Base-by-base conservation (phyloP, 2,113 vertebrate species). In the Mola mola region DNA sequence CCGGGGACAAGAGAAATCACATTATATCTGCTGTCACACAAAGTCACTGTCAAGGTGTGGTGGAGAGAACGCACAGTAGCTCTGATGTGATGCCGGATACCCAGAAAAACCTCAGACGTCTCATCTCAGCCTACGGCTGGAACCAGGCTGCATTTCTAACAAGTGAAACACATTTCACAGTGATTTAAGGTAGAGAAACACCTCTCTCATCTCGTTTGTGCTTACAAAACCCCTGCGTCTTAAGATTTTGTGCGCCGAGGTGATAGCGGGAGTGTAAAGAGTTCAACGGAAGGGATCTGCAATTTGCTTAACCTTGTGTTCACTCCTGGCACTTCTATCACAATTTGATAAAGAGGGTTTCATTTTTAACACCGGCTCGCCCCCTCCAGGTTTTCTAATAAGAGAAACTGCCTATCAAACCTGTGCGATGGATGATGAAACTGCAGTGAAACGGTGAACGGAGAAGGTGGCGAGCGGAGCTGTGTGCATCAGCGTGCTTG, bases 21-120 rank as follows among this genome's bases (percentile, higher is more conserved):
- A 87, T 88, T 87, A 89, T 87, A 91, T 90, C 86, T 88, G 81
- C 85, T 91, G 87, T 91, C 89, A 91, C 74, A 85, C 81, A 82
- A 88, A 89, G 78, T 84, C 84, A 87, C 81, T 82, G 76, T 83
- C 85, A 87, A 89, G 85, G 86, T 90, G 84, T 82, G 68, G 64
- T 34, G 56, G 62, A 82, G 76, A 79, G 72, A 79, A 67, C 68
- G 37, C 65, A 46, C 79, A 48, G 71, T 77, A 52, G 73, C 65
- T 78, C 75, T 63, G 70, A 72, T 76, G 81, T 70, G 79, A 82
- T 75, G 75, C 72, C 15, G 53, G 58, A 79, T 71, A 83, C 69
- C 75, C 71, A 83, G 64, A 86, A 82, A 87, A 81, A 84, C 67
- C 68, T 71, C 75, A 41, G 84, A 81, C 49, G 25, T 73, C 71